Evolutionary conservation across 2,888 invertebrate species (phyloP).

Genomic region (Drosophila testacea): DNA sequence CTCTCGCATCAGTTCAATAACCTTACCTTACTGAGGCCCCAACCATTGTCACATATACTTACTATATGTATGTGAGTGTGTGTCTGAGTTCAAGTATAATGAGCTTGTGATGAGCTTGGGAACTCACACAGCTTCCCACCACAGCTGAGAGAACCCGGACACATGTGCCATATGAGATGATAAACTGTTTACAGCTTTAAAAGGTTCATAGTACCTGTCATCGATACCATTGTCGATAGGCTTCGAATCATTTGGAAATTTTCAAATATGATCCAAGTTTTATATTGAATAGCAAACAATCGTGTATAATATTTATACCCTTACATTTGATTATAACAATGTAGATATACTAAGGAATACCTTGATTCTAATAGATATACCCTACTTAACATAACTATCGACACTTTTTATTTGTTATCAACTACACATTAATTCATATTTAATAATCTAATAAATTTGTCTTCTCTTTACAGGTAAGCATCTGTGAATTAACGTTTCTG

Average conservation of each 20-base stretch:
- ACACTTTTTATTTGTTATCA: no score
- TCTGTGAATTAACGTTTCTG: not conserved
- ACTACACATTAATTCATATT: no score
- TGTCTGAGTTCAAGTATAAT: constrained; percentile 36
- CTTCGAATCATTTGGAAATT: no score
- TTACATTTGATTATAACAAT: no score
- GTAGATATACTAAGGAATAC: no score
- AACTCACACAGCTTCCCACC: constrained; percentile 15
- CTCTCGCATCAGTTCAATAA: constrained; percentile 49
- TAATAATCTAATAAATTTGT: not conserved
- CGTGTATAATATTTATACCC: no score
- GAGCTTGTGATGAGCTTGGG: constrained; percentile 52
- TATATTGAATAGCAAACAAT: no score
- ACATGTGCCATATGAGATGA: constrained; percentile 2
- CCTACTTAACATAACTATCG: no score
- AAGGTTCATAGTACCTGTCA: not conserved
- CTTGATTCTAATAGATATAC: no score
- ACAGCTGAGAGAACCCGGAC: constrained; percentile 8
- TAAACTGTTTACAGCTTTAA: no score
- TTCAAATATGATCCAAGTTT: no score
- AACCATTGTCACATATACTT: constrained; percentile 38
- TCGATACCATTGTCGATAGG: constrained; percentile 3
- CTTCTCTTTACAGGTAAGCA: constrained; percentile 49
- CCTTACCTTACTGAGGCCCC: constrained; percentile 17
- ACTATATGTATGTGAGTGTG: not conserved